A percentile compares a stretch with the other conserved stretches of the same genome.
phyloP scores from a whole-genome alignment of 2,888 invertebrate species.

The Drosophila fulvimacula region DNA sequence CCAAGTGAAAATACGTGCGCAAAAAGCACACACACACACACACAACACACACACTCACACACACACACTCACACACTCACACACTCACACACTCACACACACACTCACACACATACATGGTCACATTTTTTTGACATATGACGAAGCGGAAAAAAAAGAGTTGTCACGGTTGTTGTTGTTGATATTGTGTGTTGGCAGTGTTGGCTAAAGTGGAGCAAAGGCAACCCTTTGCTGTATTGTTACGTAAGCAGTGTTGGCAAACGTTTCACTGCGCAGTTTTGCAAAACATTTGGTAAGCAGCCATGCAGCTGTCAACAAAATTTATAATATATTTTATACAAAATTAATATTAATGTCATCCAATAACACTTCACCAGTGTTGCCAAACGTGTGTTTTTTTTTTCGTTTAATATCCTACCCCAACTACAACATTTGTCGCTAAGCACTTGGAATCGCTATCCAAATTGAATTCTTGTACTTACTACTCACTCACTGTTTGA shows the following conservation, averaged over 20 bases:
- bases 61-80: neutral
- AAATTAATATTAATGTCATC: no score
- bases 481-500: conserved; percentile 78
- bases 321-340: neutral
- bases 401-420: neutral
- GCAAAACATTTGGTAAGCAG: neutral
- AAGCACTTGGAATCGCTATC: conserved; percentile 67
- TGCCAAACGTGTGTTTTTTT: neutral
- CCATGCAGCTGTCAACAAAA: neutral
- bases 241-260: neutral
- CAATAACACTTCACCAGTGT: neutral
- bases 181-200: neutral
- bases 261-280: neutral
- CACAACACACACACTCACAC: neutral
- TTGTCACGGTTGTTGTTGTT: neutral
- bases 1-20: neutral
- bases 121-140: neutral
- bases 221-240: neutral
- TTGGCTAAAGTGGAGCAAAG: neutral
- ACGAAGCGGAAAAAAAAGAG: conserved; percentile 13
- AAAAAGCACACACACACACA: neutral
- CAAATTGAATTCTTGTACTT: conserved; percentile 72
- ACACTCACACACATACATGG: neutral
- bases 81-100: neutral
- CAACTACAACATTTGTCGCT: conserved; percentile 75